A percentile compares a stretch with the other conserved stretches of the same genome.
phyloP scores from a whole-genome alignment of 2,113 vertebrate genomes.

The Pleuronectes platessa region DNA sequence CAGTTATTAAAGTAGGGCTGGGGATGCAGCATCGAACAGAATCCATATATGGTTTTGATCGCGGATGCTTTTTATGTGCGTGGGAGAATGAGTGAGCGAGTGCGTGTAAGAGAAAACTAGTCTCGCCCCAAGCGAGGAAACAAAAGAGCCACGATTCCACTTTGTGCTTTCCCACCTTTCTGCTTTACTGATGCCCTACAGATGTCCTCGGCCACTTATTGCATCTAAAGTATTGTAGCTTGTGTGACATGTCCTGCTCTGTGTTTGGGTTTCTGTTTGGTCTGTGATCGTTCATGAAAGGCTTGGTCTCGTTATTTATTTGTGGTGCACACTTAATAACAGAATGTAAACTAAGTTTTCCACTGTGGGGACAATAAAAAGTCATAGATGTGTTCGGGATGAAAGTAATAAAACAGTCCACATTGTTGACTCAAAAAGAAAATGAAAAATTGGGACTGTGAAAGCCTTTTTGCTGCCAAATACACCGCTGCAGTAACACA shows the following conservation, averaged over 20 bases:
- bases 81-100: conserved; percentile 15
- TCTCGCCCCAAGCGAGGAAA: conserved; percentile 59
- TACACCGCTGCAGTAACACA: not conserved
- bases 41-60: conserved; percentile 47
- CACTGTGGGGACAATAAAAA: conserved; percentile 28
- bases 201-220: conserved; percentile 44
- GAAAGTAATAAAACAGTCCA: conserved; percentile 22
- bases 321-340: conserved; percentile 26
- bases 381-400: conserved; percentile 1
- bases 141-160: conserved; percentile 44
- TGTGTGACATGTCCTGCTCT: conserved; percentile 5
- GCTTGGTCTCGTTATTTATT: conserved; percentile 6
- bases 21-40: conserved; percentile 43
- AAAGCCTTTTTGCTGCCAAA: not conserved
- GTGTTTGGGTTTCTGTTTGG: conserved; percentile 22
- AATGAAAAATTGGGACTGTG: conserved; percentile 2
- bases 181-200: conserved; percentile 61
- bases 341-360: conserved; percentile 30
- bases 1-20: conserved; percentile 44
- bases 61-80: conserved; percentile 22
- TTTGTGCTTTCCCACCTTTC: conserved; percentile 45
- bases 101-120: conserved; percentile 42
- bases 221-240: conserved; percentile 25
- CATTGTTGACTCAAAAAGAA: conserved; percentile 7
- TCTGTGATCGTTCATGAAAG: conserved; percentile 34